phyloP scores from a whole-genome alignment of 1,140 invertebrate species.

The Mercenaria mercenaria region DNA sequence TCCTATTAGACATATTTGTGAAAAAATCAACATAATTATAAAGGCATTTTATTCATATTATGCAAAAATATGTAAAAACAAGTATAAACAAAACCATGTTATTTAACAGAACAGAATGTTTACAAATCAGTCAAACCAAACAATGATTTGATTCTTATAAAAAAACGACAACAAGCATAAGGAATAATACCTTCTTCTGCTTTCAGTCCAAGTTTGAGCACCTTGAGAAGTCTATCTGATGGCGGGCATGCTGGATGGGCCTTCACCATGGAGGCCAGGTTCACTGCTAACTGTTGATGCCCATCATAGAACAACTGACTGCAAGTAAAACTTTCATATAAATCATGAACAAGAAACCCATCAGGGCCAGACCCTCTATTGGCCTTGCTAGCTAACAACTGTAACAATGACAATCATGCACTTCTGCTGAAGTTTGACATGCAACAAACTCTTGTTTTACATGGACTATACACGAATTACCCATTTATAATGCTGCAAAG shows the following conservation, averaged over 20 bases:
- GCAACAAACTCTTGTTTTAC: background rate
- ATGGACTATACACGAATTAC: background rate
- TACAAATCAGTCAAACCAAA: too few species aligned
- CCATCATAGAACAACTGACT: conserved; percentile 94
- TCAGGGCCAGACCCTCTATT: background rate
- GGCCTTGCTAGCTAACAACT: background rate
- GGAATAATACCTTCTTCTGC: conserved; percentile 92
- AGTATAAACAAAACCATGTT: too few species aligned
- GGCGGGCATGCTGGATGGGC: conserved; percentile 97
- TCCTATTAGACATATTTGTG: too few species aligned
- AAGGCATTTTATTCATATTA: too few species aligned
- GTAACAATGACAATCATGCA: background rate
- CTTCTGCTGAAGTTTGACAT: background rate
- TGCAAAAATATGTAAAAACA: too few species aligned
- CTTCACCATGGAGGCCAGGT: conserved; percentile 92
- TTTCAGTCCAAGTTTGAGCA: conserved; percentile 94
- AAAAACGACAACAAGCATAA: too few species aligned
- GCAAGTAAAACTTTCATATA: conserved; percentile 71
- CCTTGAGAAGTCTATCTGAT: conserved; percentile 95
- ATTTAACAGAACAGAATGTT: too few species aligned
- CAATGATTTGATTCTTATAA: too few species aligned
- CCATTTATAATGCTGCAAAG: too few species aligned
- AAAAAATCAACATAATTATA: too few species aligned
- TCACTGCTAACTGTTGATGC: conserved; percentile 95
- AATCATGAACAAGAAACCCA: background rate